Evolutionary conservation across 2,797 vertebrate genomes (phyloP), one percentile per base, ranked within the genome.

Genomic region (Lagocephalus sceleratus): DNA sequence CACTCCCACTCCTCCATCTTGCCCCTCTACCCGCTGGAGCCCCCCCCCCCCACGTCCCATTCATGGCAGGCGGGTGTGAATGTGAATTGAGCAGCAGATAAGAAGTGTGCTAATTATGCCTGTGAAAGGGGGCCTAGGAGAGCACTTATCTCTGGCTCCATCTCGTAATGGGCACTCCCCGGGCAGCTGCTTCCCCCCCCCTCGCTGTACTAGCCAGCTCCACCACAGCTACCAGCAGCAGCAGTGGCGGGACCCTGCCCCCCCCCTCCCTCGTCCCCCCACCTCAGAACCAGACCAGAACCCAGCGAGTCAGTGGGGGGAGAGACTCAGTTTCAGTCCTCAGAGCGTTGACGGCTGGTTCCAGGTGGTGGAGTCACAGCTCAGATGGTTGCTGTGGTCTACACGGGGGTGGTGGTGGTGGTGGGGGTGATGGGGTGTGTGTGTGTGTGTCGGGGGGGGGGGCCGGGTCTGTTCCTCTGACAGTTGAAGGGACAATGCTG

Each of bases 91-190:
- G 88, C 88, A 87, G 89, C 89, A 90, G 90, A 92, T 92, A 92
- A 92, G 91, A 91, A 91, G 89, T 90, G 88, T 89, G 91, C 91
- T 92, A 92, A 92, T 92, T 92, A 91, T 88, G 89, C 85, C 84
- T 85, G 85, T 91, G 88, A 90, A 92, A 92, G 89, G 89, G 89
- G 90, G 90, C 91, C 90, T 91, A 88, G 88, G 91, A 92, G 91
- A 92, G 91, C 89, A 90, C 90, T 92, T 92, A 92, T 92, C 91
- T 88, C 87, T 81, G 76, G 85, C 91, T 92, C 91, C 87, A 92
- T 92, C 90, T 92, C 89, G 79, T 92, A 92, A 92, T 91, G 90
- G 88, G 89, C 84, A 87, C 90, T 91, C 90, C 89, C 89, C 85
- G 88, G 91, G 91, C 91, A 92, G 91, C 91, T 92, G 91, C 85